Base-by-base conservation (phyloP, 2,797 vertebrate species). In the Phoxinus dragarum region DNA sequence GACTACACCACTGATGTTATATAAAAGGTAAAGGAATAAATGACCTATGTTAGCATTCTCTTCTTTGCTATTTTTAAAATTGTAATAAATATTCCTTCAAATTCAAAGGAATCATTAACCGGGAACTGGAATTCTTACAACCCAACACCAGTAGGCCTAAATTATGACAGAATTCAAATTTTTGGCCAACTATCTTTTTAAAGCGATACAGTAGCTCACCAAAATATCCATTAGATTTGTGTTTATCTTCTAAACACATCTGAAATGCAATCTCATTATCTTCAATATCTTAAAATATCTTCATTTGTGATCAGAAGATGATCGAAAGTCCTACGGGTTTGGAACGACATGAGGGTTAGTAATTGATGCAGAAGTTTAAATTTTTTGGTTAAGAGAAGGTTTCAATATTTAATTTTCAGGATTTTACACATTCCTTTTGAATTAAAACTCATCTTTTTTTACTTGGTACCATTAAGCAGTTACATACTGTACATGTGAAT, bases 381-480 rank as follows among this genome's bases (percentile, higher is more conserved):
- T 47, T 47, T 54, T 54, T 75, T 12, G 19, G 7, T 75, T 3
- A 12, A 54, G 49, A 54, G 12, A 19, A 27, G 23, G 5, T 59
- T 27, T 16, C 12, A 8, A 59, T n/a, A 40, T 40, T n/a, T 40
- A 0, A 9, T 78, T 78, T 42, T 61, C 7, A 27, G 21, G 75
- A 7, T 77, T 59, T 61, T 6, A 27, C 4, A 27, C 36, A 61
- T 17, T 78, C 7, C 36, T 36, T 31, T n/a, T 27, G 27, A n/a
- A 84, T 73, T 78, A 47, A 82, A 82, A 27, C 72, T 66, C 59
- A n/a, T 79, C 64, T 73, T 80, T 81, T 38, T 86, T 90, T 72
- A 52, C 73, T 61, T 73, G 44, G 16, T 76, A 40, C 59, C 75
- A 86, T 86, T 85, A 89, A 59, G 73, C 76, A 88, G 86, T 85